Evolutionary conservation across 1,140 invertebrate species (phyloP).

Genomic region (Chrysoperla carnea): DNA sequence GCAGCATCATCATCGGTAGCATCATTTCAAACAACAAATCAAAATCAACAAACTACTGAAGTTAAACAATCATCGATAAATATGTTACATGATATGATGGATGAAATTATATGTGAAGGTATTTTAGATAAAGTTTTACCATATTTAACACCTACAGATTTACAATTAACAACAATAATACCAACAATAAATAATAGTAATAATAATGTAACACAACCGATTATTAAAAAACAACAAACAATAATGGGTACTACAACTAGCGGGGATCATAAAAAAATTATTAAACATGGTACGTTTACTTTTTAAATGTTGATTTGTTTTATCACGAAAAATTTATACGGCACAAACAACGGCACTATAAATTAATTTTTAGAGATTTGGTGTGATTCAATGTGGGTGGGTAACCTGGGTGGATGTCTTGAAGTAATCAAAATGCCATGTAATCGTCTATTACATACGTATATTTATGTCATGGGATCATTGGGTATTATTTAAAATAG

Average conservation of each 20-base stretch:
- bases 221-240: not conserved
- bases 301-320: not conserved
- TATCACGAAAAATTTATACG: not conserved
- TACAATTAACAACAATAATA: conserved; percentile 1
- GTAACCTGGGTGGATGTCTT: too few species aligned
- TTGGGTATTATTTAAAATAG: too few species aligned
- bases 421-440: too few species aligned
- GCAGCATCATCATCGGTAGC: conserved; percentile 1
- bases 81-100: conserved; percentile 22
- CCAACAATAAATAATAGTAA: not conserved
- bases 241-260: not conserved
- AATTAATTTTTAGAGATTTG: not conserved
- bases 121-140: conserved; percentile 59
- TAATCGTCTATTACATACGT: too few species aligned
- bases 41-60: conserved; percentile 3
- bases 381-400: too few species aligned
- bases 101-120: conserved; percentile 54
- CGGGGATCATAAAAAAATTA: not conserved
- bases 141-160: conserved; percentile 36
- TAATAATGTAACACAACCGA: not conserved
- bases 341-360: not conserved
- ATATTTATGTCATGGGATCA: too few species aligned
- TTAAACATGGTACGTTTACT: not conserved
- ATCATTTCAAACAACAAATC: conserved; percentile 4
- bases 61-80: conserved; percentile 22